Evolutionary conservation across 2,888 invertebrate genomes (phyloP), one percentile per base, ranked within the genome.

Genomic region (Cosmia trapezina): DNA sequence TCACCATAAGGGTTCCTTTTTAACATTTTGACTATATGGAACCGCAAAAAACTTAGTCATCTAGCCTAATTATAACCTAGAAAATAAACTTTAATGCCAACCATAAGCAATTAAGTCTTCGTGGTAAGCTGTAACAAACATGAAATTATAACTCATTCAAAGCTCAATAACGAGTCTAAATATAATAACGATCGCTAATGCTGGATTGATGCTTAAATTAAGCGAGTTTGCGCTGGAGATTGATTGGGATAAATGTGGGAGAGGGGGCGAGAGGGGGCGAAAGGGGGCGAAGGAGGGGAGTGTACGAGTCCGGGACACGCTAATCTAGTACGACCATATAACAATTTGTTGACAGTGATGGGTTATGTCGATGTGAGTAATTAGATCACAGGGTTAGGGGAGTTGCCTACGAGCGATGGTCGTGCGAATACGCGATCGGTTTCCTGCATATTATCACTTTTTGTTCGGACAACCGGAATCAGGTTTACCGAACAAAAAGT

Each of bases 151-250:
- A 28, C 72, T 67, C 66, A 81, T 81, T 79, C 71, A 80, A 81
- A 76, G 83, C 86, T 87, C 33, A 49, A 67, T 79, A 89, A 89
- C 86, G 79, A 86, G 85, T 81, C 75, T 76, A 87, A 88, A 91
- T 92, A 90, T 91, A 91, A 93, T 93, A 93, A 93, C 91, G 92
- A 93, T 84, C 85, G 87, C 89, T 93, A 93, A 94, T 93, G 88
- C 90, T 87, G 86, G 92, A 91, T 93, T 91, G 90, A 92, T 91
- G 91, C 93, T 87, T 89, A 90, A 93, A 93, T 93, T 93, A 92
- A 94, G 89, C 89, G 91, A 91, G 91, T 92, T 92, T 93, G 89
- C 89, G 90, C 89, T 91, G 87, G 90, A 90, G 91, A 93, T 93
- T 94, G 94, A 94, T 94, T 93, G 91, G 90, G 89, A 89, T 89